Evolutionary conservation across 2,113 vertebrate genomes (phyloP).

Genomic region (Mellivora capensis): DNA sequence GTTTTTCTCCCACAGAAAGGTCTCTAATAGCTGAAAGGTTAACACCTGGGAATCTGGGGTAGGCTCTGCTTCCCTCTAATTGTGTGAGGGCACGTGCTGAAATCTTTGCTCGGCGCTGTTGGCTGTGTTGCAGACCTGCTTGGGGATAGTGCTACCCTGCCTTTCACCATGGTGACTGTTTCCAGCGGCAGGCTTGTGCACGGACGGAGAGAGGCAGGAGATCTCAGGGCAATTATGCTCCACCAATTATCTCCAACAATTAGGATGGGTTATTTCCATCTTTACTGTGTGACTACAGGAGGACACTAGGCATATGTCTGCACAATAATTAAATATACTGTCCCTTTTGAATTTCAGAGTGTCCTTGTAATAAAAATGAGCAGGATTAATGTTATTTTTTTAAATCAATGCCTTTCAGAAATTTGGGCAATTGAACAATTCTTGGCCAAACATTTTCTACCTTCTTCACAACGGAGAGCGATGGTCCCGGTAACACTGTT

Average conservation of each 20-base stretch:
- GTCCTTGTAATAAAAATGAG: neutral
- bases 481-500: neutral
- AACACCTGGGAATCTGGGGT: neutral
- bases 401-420: neutral
- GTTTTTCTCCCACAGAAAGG: neutral
- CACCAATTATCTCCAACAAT: neutral
- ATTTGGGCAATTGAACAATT: neutral
- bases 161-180: neutral
- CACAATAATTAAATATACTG: neutral
- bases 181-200: neutral
- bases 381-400: neutral
- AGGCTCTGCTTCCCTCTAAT: neutral
- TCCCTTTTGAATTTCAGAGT: neutral
- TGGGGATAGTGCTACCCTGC: neutral
- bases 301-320: fast-evolving
- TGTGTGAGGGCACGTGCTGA: neutral
- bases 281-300: neutral
- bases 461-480: neutral
- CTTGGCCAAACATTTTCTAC: neutral
- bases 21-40: neutral
- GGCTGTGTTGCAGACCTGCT: too few relatives aligned
- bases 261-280: neutral
- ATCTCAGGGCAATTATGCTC: neutral
- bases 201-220: neutral
- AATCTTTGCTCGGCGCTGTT: neutral